Percentiles rank a stretch among this genome's conserved stretches.
These are phyloP conservation scores for Electrona antarctica DNA, from an alignment of 2,113 vertebrate species.

Conservation along the genomic window DNA sequence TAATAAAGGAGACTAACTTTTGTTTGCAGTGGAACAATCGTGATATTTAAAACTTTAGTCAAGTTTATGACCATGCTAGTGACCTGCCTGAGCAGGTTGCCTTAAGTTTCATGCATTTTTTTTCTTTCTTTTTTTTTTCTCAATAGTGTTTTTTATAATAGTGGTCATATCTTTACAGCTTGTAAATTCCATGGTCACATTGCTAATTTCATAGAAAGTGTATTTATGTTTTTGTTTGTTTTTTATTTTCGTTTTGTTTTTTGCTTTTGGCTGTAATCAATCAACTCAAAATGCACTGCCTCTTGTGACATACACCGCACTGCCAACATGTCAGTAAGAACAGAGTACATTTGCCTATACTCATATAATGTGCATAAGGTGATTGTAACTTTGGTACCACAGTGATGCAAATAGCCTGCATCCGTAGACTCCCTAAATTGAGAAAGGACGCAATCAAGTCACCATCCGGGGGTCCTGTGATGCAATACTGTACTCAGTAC, in stretches of 20 bases:
- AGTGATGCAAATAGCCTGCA: no score
- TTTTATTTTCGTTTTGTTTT: slow-evolving; percentile 36
- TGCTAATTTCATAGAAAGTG: slow-evolving; percentile 65
- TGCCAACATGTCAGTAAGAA: slow-evolving; percentile 56
- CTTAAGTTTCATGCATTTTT: slow-evolving; percentile 57
- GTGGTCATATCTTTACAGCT: slow-evolving; percentile 59
- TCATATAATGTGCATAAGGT: slow-evolving; percentile 72
- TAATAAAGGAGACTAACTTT: slow-evolving; percentile 61
- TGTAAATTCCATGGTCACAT: slow-evolving; percentile 64
- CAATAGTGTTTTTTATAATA: slow-evolving; percentile 43
- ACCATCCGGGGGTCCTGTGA: no score
- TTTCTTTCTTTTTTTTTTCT: slow-evolving; percentile 9
- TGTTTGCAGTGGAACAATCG: slow-evolving; percentile 70
- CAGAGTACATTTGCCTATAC: slow-evolving; percentile 41
- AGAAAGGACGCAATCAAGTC: no score
- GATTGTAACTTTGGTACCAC: slow-evolving; percentile 78
- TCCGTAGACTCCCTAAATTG: no score
- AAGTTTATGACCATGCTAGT: slow-evolving; percentile 47
- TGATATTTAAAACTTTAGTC: slow-evolving; percentile 55
- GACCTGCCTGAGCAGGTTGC: slow-evolving; percentile 64
- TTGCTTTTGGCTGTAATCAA: slow-evolving; percentile 77
- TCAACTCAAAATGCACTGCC: slow-evolving; percentile 76
- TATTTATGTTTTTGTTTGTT: slow-evolving; percentile 59
- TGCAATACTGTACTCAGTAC: no score
- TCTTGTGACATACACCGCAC: slow-evolving; percentile 64